These are phyloP conservation scores for Sprattus sprattus DNA, from an alignment of 2,113 vertebrate genomes.

Conservation along the genomic window DNA sequence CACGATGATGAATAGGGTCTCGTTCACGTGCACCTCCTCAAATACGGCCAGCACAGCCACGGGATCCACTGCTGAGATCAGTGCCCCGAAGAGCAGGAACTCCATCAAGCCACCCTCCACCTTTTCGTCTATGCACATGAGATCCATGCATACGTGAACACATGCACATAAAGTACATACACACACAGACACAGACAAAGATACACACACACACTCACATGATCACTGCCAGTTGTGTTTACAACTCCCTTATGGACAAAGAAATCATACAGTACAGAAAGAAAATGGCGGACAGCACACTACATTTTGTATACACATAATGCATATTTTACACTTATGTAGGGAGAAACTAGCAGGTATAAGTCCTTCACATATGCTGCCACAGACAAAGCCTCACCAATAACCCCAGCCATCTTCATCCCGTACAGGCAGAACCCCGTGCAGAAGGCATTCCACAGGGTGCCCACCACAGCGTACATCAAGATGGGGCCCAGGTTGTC, in stretches of 20 bases:
- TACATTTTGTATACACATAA: not conserved
- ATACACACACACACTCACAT: constrained; percentile 5
- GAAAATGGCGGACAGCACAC: not conserved
- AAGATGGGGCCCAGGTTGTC: constrained; percentile 95
- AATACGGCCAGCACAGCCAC: constrained; percentile 94
- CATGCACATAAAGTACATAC: constrained; percentile 17
- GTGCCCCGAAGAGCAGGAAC: constrained; percentile 90
- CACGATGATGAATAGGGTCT: constrained; percentile 95
- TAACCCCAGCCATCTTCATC: constrained; percentile 71
- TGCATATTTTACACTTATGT: not conserved
- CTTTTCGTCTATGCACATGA: constrained; percentile 65
- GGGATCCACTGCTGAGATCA: constrained; percentile 93
- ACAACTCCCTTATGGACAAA: not conserved
- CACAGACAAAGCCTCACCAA: constrained; percentile 70
- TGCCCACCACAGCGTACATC: constrained; percentile 90
- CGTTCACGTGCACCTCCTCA: constrained; percentile 94
- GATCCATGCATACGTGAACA: constrained; percentile 21
- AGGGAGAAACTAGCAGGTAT: not conserved
- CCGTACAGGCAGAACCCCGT: constrained; percentile 88
- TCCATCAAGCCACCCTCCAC: constrained; percentile 89
- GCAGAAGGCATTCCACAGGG: constrained; percentile 93
- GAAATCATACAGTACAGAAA: not conserved
- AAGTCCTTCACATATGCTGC: not conserved
- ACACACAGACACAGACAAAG: constrained; percentile 5
- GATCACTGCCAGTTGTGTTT: too few species aligned